Evolutionary conservation across 2,888 invertebrate genomes (phyloP).

Genomic region (Drosophila demipolita): DNA sequence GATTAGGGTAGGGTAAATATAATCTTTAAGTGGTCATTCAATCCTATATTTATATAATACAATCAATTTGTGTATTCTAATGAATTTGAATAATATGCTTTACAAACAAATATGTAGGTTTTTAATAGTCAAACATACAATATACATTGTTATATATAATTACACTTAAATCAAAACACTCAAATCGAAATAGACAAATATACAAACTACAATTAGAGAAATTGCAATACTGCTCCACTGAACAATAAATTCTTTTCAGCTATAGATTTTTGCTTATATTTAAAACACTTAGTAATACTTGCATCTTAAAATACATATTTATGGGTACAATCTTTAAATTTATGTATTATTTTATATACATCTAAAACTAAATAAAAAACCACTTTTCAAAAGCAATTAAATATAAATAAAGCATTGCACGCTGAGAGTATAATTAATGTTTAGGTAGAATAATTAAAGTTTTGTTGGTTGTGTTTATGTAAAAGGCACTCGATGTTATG

Average conservation of each 20-base stretch:
- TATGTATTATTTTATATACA: slow-evolving; percentile 27
- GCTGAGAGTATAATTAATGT: slow-evolving; percentile 28
- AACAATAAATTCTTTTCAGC: background rate
- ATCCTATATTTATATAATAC: background rate
- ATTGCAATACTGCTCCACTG: background rate
- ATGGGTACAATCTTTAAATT: slow-evolving; percentile 23
- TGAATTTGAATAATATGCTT: background rate
- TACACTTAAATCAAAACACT: background rate
- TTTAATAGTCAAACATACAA: background rate
- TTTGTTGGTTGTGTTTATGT: background rate
- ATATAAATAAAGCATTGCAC: slow-evolving; percentile 55
- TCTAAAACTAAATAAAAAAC: slow-evolving; percentile 59
- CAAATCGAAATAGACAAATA: background rate
- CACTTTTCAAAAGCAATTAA: slow-evolving; percentile 53
- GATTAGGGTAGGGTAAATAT: background rate
- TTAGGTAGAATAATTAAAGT: slow-evolving; percentile 26
- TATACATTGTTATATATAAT: background rate
- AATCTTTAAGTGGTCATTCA: background rate
- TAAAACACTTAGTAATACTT: slow-evolving; percentile 65
- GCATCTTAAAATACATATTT: slow-evolving; percentile 45
- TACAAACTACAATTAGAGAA: background rate
- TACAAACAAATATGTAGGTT: background rate
- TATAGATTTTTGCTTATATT: slow-evolving; percentile 51
- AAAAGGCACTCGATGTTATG: slow-evolving; percentile 48
- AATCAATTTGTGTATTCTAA: background rate